Conservation (phyloP, 2,888 invertebrate genomes). For the Andrena minutula region DNA sequence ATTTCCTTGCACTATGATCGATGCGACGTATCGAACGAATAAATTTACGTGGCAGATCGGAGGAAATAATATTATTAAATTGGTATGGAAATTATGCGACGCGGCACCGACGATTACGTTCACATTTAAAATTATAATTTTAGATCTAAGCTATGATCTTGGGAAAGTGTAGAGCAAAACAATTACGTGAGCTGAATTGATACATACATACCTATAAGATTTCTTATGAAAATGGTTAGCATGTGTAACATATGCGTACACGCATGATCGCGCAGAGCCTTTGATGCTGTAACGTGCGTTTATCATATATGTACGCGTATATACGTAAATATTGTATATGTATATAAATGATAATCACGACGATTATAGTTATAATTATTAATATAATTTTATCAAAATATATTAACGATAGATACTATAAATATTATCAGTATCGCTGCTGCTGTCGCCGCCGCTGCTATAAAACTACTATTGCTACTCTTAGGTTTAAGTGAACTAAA, state of each 20-base stretch:
- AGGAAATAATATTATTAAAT: neutral
- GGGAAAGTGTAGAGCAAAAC: slow-evolving; percentile 44
- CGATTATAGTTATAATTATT: slow-evolving; percentile 75
- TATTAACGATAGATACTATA: slow-evolving; percentile 76
- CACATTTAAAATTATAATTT: slow-evolving; percentile 49
- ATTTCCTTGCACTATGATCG: slow-evolving; percentile 16
- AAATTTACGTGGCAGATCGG: slow-evolving; percentile 1
- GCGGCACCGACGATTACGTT: slow-evolving; percentile 64
- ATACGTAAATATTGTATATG: slow-evolving; percentile 67
- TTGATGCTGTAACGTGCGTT: slow-evolving; percentile 30
- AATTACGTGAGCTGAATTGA: slow-evolving; percentile 52
- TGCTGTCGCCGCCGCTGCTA: slow-evolving; percentile 70
- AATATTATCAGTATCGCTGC: slow-evolving; percentile 72
- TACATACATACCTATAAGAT: slow-evolving; percentile 66
- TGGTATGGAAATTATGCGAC: slow-evolving; percentile 47
- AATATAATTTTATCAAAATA: slow-evolving; percentile 79
- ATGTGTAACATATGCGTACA: slow-evolving; percentile 71
- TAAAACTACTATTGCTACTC: slow-evolving; percentile 77
- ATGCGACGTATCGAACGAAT: neutral
- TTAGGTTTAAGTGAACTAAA: slow-evolving; percentile 73
- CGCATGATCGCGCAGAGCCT: slow-evolving; percentile 50
- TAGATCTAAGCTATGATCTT: slow-evolving; percentile 52
- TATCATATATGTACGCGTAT: slow-evolving; percentile 66
- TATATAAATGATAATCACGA: slow-evolving; percentile 76
- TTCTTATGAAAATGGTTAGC: slow-evolving; percentile 70